These are phyloP conservation scores for Diachrysia chrysitis DNA, from an alignment of 2,888 invertebrate species.

Conservation along the genomic window DNA sequence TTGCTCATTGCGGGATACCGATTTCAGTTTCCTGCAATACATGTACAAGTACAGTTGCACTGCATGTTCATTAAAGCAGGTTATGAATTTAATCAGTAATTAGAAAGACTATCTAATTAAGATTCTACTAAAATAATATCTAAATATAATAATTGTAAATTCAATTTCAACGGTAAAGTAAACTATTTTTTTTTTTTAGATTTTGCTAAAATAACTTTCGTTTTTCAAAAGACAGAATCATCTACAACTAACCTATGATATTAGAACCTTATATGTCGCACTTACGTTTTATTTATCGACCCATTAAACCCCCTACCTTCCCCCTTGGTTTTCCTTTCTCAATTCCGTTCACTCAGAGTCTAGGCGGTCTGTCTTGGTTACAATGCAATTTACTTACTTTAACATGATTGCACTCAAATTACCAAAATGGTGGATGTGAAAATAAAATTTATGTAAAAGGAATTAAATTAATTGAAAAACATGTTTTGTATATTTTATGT, in stretches of 20 bases:
- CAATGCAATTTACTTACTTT: constrained; percentile 29
- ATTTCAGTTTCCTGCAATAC: no score
- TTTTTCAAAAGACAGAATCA: no score
- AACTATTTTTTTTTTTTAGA: no score
- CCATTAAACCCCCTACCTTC: constrained; percentile 10
- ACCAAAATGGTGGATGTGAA: constrained; percentile 24
- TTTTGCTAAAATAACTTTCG: no score
- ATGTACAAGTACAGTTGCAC: no score
- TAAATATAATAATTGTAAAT: no score
- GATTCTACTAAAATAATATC: no score
- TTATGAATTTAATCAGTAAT: no score
- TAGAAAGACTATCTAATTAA: no score
- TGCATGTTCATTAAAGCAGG: no score
- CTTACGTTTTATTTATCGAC: constrained; percentile 26
- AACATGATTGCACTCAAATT: constrained; percentile 22
- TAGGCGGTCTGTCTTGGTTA: constrained; percentile 9
- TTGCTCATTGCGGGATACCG: no score
- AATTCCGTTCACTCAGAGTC: constrained; percentile 14
- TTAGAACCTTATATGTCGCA: neutral
- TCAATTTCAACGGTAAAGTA: no score
- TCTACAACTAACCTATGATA: neutral
- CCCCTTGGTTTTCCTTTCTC: neutral
- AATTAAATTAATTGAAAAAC: neutral
- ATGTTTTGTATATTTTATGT: neutral
- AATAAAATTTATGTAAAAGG: constrained; percentile 11